A percentile compares a stretch with the other conserved stretches of the same genome.
Conservation (phyloP, 2,888 invertebrate genomes). For the Dynastes tityus region DNA sequence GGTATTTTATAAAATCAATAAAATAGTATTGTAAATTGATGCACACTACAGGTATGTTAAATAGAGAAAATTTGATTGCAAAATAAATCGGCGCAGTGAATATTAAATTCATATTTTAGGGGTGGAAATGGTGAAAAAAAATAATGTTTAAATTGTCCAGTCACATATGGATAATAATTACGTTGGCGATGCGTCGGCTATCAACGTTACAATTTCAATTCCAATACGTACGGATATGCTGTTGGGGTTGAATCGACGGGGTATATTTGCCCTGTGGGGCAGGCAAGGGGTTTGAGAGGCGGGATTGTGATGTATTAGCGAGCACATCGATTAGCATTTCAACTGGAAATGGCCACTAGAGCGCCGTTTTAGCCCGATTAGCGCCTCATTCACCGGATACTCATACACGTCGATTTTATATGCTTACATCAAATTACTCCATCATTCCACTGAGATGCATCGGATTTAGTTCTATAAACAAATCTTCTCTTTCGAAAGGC, state of each 20-base stretch:
- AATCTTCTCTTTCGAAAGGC: conserved; percentile 29
- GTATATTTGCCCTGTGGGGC: conserved; percentile 38
- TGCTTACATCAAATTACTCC: conserved; percentile 54
- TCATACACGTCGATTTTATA: conserved; percentile 61
- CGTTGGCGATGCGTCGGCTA: conserved; percentile 53
- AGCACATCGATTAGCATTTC: conserved; percentile 68
- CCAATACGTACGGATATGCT: conserved; percentile 51
- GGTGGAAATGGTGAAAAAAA: conserved; percentile 36
- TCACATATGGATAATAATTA: conserved; percentile 56
- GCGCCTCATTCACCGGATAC: conserved; percentile 65
- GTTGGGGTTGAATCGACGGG: conserved; percentile 48
- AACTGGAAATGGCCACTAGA: conserved; percentile 68
- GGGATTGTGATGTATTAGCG: conserved; percentile 62
- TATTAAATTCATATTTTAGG: conserved; percentile 31
- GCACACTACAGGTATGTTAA: conserved; percentile 3
- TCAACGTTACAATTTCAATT: conserved; percentile 59
- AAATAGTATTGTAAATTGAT: neutral
- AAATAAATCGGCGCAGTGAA: conserved; percentile 30
- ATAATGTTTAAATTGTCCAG: conserved; percentile 52
- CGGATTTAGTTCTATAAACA: conserved; percentile 49
- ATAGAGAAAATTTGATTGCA: conserved; percentile 37
- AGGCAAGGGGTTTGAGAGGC: conserved; percentile 50
- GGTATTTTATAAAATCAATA: neutral
- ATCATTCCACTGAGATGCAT: conserved; percentile 51
- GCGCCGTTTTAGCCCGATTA: conserved; percentile 63